Conservation (phyloP, 2,113 vertebrate genomes). For the Miniopterus natalensis region DNA sequence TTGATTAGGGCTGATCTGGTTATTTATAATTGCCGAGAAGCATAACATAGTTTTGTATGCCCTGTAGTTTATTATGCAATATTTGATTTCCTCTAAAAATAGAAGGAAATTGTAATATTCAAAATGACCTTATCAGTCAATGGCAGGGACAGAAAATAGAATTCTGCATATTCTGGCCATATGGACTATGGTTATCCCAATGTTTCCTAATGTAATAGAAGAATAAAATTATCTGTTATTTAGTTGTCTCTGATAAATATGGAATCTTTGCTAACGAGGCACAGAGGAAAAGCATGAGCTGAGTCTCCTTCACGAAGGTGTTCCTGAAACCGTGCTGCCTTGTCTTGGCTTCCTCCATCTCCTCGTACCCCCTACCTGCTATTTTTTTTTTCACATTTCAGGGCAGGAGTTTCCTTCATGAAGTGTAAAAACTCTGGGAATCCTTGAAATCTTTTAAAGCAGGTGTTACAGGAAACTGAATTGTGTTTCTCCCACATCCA, state of each 20-base stretch:
- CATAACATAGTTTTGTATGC: constrained; percentile 59
- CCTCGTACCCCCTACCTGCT: not conserved
- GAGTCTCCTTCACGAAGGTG: not conserved
- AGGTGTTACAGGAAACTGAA: not conserved
- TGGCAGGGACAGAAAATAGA: constrained; percentile 54
- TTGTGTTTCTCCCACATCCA: not conserved
- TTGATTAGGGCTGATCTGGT: constrained; percentile 67
- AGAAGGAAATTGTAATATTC: constrained; percentile 70
- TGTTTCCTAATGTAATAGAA: constrained; percentile 48
- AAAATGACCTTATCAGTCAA: constrained; percentile 67
- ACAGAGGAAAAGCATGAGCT: not conserved
- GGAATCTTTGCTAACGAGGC: not conserved
- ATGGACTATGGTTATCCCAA: not conserved
- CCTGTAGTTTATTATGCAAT: constrained; percentile 68
- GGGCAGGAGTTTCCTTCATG: not conserved
- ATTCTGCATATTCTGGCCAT: constrained; percentile 51
- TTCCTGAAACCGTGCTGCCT: not conserved
- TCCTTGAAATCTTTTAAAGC: not conserved
- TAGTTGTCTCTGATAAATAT: constrained; percentile 54
- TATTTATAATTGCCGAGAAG: constrained; percentile 74
- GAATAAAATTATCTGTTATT: constrained; percentile 64
- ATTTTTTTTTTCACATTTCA: not conserved
- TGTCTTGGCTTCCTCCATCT: not conserved
- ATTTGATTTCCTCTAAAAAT: constrained; percentile 81
- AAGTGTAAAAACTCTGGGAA: constrained; percentile 7